These are phyloP conservation scores for Platycercus adscitus DNA, from an alignment of 2,113 vertebrate genomes.

Conservation along the genomic window DNA sequence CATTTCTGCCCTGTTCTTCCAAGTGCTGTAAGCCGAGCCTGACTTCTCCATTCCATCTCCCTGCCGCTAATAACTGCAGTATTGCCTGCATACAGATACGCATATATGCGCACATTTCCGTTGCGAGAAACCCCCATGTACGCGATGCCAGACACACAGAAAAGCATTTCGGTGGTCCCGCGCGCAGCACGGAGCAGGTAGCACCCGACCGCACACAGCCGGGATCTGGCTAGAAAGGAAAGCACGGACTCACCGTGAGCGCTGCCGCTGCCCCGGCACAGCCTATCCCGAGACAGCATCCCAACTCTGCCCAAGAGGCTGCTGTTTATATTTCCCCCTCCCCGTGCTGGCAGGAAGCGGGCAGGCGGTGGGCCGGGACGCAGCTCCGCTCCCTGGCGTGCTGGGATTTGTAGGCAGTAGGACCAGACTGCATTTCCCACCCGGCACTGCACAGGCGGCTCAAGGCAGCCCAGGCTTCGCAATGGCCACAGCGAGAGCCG, in stretches of 20 bases:
- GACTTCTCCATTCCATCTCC: background rate
- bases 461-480: accelerated
- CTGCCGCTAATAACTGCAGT: accelerated
- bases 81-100: accelerated
- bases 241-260: conserved; percentile 1
- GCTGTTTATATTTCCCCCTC: background rate
- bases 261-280: background rate
- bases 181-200: background rate
- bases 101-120: accelerated
- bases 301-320: accelerated
- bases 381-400: background rate
- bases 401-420: conserved; percentile 59
- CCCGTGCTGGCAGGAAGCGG: background rate
- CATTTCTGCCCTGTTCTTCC: background rate
- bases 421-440: background rate
- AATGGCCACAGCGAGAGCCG: accelerated
- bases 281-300: background rate
- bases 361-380: background rate
- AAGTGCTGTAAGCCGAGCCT: background rate
- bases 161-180: background rate
- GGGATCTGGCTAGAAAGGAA: background rate
- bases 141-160: background rate
- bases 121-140: accelerated
- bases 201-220: accelerated
- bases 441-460: background rate